These are phyloP conservation scores for Petrocephalus sullivani DNA, from an alignment of 2,797 vertebrate genomes.

Conservation along the genomic window DNA sequence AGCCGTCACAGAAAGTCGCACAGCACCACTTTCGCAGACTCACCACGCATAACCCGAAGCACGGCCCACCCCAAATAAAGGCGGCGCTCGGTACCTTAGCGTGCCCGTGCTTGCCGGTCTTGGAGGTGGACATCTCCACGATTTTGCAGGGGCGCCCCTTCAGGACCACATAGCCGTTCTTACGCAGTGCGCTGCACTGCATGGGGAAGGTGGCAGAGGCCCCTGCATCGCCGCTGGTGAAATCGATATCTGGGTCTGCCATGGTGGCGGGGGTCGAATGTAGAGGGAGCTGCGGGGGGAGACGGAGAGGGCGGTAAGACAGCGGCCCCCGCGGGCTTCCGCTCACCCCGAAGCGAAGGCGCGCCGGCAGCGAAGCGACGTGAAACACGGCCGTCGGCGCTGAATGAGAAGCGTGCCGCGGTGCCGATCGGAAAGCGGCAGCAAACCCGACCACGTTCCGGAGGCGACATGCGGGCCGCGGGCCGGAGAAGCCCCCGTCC, in stretches of 20 bases:
- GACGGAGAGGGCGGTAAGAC: not conserved
- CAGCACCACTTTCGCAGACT: not conserved
- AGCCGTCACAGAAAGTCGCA: not conserved
- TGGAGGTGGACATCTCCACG: slow-evolving; percentile 92
- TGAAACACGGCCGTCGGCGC: not conserved
- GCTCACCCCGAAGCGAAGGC: not conserved
- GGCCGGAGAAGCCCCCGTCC: not conserved
- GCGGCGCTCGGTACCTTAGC: slow-evolving; percentile 75
- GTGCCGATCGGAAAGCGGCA: not conserved
- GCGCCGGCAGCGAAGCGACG: not conserved
- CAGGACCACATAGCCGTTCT: slow-evolving; percentile 86
- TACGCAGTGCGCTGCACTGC: slow-evolving; percentile 92
- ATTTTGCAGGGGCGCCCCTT: slow-evolving; percentile 90
- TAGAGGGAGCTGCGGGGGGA: slow-evolving; percentile 6
- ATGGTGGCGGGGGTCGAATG: slow-evolving; percentile 63
- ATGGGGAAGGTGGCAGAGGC: slow-evolving; percentile 80
- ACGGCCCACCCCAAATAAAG: not conserved
- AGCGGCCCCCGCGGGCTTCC: not conserved
- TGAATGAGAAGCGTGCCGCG: not conserved
- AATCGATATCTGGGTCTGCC: slow-evolving; percentile 86
- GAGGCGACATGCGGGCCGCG: not conserved
- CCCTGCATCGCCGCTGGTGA: slow-evolving; percentile 83
- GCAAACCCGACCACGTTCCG: not conserved
- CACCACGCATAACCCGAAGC: not conserved
- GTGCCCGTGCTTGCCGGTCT: slow-evolving; percentile 94